phyloP scores from a whole-genome alignment of 2,113 vertebrate genomes.

The Hippocampus mohnikei region DNA sequence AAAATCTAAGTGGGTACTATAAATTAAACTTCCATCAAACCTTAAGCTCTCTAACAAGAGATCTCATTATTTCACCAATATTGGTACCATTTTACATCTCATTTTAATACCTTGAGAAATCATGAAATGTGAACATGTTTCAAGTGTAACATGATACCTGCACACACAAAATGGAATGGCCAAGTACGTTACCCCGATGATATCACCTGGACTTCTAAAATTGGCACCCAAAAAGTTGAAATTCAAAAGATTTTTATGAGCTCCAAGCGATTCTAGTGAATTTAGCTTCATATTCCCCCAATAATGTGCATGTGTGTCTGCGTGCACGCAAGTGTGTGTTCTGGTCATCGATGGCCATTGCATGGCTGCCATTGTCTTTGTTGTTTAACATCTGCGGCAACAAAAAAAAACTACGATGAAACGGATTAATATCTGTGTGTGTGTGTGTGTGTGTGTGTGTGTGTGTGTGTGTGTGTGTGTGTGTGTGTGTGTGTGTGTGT shows the following conservation, averaged over 20 bases:
- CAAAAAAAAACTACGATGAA: constrained; percentile 21
- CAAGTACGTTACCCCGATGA: constrained; percentile 45
- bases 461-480: constrained; percentile 4
- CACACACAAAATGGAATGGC: background rate
- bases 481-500: constrained; percentile 25
- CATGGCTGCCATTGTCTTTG: background rate
- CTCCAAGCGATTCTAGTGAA: background rate
- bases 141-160: no score
- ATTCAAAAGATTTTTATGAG: background rate
- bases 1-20: no score
- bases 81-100: background rate
- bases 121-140: background rate
- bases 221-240: background rate
- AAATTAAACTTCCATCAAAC: background rate
- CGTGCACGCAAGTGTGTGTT: background rate
- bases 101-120: background rate
- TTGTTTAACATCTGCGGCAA: constrained; percentile 16
- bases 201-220: no score
- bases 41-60: background rate
- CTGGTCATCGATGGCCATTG: background rate
- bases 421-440: constrained; percentile 33
- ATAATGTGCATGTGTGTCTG: background rate
- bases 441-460: background rate
- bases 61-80: background rate
- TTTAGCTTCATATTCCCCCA: background rate